Base-by-base conservation (phyloP, 2,113 vertebrate genomes). In the Cnemophilus loriae region DNA sequence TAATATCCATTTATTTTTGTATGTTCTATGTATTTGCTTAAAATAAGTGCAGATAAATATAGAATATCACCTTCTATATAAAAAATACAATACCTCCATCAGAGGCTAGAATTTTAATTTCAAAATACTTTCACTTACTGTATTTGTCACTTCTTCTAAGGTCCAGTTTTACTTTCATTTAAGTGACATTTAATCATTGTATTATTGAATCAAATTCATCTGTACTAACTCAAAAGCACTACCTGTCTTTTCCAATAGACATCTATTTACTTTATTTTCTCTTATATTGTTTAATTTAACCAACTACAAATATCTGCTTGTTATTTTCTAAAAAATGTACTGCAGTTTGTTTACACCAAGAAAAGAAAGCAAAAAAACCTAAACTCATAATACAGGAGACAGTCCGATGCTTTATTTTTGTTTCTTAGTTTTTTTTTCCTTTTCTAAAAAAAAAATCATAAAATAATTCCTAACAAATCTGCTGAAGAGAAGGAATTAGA, bases 401-500 rank as follows among this genome's bases (percentile, higher is more conserved):
- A 88, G 75, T 56, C 50, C 90, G 19, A 67, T 84, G 39, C 2
- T 86, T 64, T 74, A 4, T 46, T 80, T 84, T 33, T 18, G 2
- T 3, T 56, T 84, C 22, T 4, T 19, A 2, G 17, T 60, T n/a
- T 53, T 74, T 78, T 50, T 73, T 57, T 28, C 50, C 28, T 56
- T 44, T 56, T 39, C 74, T 80, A 90, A 89, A n/a, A 41, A 88
- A n/a, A 39, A 24, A 49, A 44, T 37, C 32, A 63, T 76, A 83
- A 97, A 95, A 96, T 86, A 75, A 68, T 61, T 90, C 21, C 79
- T 24, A 67, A 47, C 5, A 71, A 92, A 32, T 55, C 77, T 81
- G 16, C 53, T n/a, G 68, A 81, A 75, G 74, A 94, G 87, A 96
- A 70, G 18, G 87, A 96, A 95, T 96, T 95, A 96, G 79, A 96